Percentiles rank a stretch among this genome's conserved stretches.
These are phyloP conservation scores for Drosophila pectinifera DNA, from an alignment of 1,140 invertebrate genomes.

Conservation along the genomic window DNA sequence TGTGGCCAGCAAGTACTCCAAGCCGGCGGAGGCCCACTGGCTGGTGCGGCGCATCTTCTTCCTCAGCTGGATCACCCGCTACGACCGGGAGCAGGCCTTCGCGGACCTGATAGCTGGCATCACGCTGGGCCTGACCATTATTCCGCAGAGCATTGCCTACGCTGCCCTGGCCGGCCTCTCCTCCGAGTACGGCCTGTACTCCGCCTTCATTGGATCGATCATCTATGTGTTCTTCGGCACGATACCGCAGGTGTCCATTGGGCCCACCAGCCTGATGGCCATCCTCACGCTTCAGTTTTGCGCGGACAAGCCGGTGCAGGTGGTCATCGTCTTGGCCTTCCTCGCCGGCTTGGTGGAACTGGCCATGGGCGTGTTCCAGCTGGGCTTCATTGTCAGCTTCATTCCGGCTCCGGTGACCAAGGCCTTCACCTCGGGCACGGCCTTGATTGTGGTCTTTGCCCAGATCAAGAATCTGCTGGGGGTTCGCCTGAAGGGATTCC, in stretches of 20 bases:
- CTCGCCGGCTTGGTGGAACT: constrained; percentile 91
- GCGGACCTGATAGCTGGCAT: constrained; percentile 91
- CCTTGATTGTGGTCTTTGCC: constrained; percentile 94
- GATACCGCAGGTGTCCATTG: constrained; percentile 95
- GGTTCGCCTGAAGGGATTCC: constrained; percentile 89
- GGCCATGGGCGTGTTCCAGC: constrained; percentile 88
- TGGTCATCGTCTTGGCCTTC: constrained; percentile 92
- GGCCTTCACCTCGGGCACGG: constrained; percentile 96
- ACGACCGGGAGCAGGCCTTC: constrained; percentile 87
- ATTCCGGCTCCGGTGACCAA: constrained; percentile 97
- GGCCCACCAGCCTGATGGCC: constrained; percentile 94
- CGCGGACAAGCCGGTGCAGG: constrained; percentile 89
- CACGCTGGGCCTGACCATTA: constrained; percentile 92
- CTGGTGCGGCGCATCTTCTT: constrained; percentile 86
- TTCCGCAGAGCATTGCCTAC: constrained; percentile 94
- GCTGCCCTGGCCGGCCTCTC: constrained; percentile 91
- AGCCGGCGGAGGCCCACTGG: constrained; percentile 71
- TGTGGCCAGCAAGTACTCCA: constrained; percentile 64
- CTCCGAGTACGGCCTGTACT: constrained; percentile 87
- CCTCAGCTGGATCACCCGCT: constrained; percentile 88
- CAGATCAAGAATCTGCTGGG: constrained; percentile 95
- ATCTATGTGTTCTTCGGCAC: constrained; percentile 95
- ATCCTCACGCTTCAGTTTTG: constrained; percentile 90
- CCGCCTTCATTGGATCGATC: constrained; percentile 88
- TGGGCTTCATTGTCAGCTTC: constrained; percentile 95